Evolutionary conservation across 2,797 vertebrate species (phyloP).

Genomic region (Euphonia xanthogaster): DNA sequence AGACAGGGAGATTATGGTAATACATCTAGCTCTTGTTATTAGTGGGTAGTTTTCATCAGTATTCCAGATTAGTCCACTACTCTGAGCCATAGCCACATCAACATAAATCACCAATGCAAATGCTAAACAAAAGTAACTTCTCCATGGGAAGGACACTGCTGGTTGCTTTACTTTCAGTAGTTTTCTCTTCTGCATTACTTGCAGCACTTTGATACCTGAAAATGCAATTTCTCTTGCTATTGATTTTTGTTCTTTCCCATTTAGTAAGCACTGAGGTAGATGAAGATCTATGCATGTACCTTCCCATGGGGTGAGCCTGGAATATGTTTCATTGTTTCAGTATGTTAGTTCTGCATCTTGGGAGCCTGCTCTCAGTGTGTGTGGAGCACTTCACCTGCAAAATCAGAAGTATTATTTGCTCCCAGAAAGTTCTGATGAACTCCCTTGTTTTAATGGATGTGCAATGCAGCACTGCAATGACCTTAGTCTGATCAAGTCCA

Average conservation of each 20-base stretch:
- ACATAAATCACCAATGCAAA: conserved; percentile 30
- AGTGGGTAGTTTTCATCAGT: conserved; percentile 11
- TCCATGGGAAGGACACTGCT: not conserved
- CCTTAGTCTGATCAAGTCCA: not conserved
- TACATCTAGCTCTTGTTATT: not conserved
- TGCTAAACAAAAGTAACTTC: not conserved
- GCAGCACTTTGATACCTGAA: conserved; percentile 13
- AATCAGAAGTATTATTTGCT: not conserved
- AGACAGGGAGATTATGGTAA: not conserved
- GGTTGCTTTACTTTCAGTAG: not conserved
- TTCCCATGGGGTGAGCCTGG: not conserved
- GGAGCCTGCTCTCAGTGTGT: not conserved
- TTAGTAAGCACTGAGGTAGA: conserved; percentile 3
- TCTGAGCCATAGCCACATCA: not conserved
- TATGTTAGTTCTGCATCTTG: not conserved
- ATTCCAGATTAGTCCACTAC: not conserved
- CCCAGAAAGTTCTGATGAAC: not conserved
- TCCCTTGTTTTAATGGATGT: not conserved
- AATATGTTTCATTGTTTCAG: not conserved
- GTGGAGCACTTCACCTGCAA: not conserved
- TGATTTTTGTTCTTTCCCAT: conserved; percentile 53
- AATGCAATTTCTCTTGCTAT: conserved; percentile 51
- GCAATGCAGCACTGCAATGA: not conserved
- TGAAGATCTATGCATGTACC: not conserved
- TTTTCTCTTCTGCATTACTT: not conserved